A percentile compares a stretch with the other conserved stretches of the same genome.
Conservation (phyloP, 2,797 vertebrate species). For the Sternarchorhynchus goeldii region DNA sequence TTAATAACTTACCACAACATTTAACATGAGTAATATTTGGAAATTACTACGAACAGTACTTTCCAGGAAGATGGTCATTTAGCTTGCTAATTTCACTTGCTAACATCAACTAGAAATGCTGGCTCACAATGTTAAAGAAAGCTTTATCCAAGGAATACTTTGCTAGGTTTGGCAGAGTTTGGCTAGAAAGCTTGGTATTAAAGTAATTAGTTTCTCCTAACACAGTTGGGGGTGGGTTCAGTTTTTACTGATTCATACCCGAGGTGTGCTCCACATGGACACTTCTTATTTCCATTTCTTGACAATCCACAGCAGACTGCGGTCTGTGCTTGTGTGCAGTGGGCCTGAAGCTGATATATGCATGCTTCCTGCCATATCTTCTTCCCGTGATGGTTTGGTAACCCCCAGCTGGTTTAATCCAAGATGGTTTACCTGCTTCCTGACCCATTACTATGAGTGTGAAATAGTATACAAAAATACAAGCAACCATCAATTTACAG, state of each 20-base stretch:
- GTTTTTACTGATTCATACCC: conserved; percentile 61
- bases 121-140: no score
- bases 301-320: conserved; percentile 56
- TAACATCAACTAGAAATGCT: no score
- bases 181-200: no score
- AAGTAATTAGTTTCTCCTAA: no score
- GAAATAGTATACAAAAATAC: background rate
- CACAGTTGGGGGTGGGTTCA: no score
- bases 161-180: no score
- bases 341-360: conserved; percentile 70
- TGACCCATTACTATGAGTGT: conserved; percentile 76
- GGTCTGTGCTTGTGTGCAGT: conserved; percentile 67
- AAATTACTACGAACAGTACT: no score
- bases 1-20: no score
- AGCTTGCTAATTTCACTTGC: no score
- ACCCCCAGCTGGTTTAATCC: conserved; percentile 71
- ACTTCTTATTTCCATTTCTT: conserved; percentile 65
- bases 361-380: conserved; percentile 75
- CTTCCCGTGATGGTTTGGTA: conserved; percentile 71
- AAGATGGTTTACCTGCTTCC: conserved; percentile 71
- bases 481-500: background rate
- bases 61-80: no score
- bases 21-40: no score
- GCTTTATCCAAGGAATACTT: no score
- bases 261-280: conserved; percentile 62